These are phyloP conservation scores for Patella depressa DNA, from an alignment of 2,888 invertebrate genomes.

Conservation along the genomic window DNA sequence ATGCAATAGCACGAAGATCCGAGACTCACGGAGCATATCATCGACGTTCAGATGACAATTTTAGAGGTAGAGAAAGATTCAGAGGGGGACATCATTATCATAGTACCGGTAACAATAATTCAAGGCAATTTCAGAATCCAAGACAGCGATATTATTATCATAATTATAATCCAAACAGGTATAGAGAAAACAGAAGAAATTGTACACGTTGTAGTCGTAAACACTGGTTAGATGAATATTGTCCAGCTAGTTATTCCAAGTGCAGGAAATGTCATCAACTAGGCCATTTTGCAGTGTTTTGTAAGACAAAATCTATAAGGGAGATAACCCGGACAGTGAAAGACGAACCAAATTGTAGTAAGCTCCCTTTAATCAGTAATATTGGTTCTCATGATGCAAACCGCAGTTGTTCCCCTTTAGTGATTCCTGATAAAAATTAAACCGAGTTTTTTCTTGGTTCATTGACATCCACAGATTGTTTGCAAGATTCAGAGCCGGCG, in stretches of 20 bases:
- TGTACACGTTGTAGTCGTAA: not conserved
- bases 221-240: not conserved
- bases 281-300: not conserved
- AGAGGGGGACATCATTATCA: not conserved
- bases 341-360: too few relatives aligned
- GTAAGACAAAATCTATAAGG: not conserved
- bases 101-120: not conserved
- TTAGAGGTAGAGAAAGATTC: too few relatives aligned
- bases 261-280: not conserved
- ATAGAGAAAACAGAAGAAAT: not conserved
- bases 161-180: not conserved
- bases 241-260: not conserved
- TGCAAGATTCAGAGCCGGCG: too few relatives aligned
- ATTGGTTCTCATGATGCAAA: too few relatives aligned
- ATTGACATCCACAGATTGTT: too few relatives aligned
- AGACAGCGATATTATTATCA: not conserved
- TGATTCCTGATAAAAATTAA: too few relatives aligned
- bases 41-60: not conserved
- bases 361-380: too few relatives aligned
- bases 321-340: not conserved
- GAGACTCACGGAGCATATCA: not conserved
- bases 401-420: too few relatives aligned
- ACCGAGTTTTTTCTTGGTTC: too few relatives aligned
- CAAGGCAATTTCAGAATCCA: not conserved
- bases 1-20: not conserved